Evolutionary conservation across 2,888 invertebrate genomes (phyloP).

Genomic region (Caenorhabditis sp.): DNA sequence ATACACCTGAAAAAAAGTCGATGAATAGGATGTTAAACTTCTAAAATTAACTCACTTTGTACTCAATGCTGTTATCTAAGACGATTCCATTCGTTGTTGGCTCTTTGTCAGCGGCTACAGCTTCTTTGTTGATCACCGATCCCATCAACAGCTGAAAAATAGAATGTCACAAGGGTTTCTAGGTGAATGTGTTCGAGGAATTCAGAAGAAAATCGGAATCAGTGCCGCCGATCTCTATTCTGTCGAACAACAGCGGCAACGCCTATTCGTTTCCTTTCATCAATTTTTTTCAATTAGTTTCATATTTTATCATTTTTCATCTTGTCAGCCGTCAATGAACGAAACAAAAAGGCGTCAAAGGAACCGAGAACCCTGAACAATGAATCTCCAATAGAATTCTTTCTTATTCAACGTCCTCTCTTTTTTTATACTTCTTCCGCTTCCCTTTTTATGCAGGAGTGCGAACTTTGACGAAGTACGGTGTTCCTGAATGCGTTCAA

Average conservation of each 20-base stretch:
- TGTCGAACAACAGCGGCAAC: conserved; percentile 7
- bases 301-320: conserved; percentile 29
- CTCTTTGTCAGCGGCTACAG: conserved; percentile 22
- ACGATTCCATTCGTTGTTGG: conserved; percentile 12
- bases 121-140: conserved; percentile 42
- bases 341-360: conserved; percentile 53
- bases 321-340: conserved; percentile 16
- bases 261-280: conserved; percentile 39
- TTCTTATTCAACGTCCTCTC: conserved; percentile 21
- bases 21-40: neutral
- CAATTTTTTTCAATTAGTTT: conserved; percentile 47
- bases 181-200: neutral
- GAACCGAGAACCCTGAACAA: conserved; percentile 45
- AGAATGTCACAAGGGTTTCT: neutral
- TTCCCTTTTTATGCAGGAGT: conserved; percentile 16
- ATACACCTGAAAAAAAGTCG: conserved; percentile 62
- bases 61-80: conserved; percentile 26
- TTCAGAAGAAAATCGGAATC: conserved; percentile 19
- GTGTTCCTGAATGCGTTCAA: conserved; percentile 11
- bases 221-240: conserved; percentile 33
- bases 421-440: conserved; percentile 26
- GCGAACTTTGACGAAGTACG: conserved; percentile 19
- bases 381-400: conserved; percentile 12
- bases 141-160: conserved; percentile 62
- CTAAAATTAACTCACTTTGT: conserved; percentile 13